Evolutionary conservation across 1,140 invertebrate species (phyloP).

Genomic region (Drosophila elegans): DNA sequence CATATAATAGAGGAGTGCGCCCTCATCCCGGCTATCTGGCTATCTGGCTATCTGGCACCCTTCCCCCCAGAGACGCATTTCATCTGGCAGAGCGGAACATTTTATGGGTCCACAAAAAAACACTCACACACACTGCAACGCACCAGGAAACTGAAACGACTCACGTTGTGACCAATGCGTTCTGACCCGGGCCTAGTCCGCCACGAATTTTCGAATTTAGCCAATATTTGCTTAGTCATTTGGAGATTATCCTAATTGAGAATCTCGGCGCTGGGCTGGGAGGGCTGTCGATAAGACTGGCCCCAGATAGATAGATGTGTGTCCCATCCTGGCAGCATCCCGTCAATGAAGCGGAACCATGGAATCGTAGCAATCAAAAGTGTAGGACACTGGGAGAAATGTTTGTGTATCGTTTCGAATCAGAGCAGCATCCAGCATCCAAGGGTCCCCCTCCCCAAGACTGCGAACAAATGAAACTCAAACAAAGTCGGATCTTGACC

Average conservation of each 20-base stretch:
- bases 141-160: conserved; percentile 13
- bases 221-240: conserved; percentile 84
- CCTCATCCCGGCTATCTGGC: conserved; percentile 8
- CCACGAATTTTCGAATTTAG: conserved; percentile 78
- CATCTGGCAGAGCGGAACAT: conserved; percentile 62
- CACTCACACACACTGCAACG: conserved; percentile 19
- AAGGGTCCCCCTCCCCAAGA: neutral
- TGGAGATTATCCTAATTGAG: conserved; percentile 84
- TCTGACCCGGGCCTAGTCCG: conserved; percentile 41
- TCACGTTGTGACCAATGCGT: conserved; percentile 55
- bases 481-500: conserved; percentile 62
- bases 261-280: conserved; percentile 62
- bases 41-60: conserved; percentile 5
- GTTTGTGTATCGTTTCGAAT: neutral
- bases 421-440: neutral
- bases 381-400: conserved; percentile 38
- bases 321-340: conserved; percentile 1
- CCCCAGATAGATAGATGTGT: conserved; percentile 31
- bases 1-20: conserved; percentile 73
- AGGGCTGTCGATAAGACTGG: conserved; percentile 29
- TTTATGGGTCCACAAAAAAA: conserved; percentile 56
- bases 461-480: conserved; percentile 57
- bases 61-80: conserved; percentile 75
- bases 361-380: conserved; percentile 52
- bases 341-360: conserved; percentile 33